Evolutionary conservation across 1,140 invertebrate species (phyloP).

Genomic region (Zaprionus inermis): DNA sequence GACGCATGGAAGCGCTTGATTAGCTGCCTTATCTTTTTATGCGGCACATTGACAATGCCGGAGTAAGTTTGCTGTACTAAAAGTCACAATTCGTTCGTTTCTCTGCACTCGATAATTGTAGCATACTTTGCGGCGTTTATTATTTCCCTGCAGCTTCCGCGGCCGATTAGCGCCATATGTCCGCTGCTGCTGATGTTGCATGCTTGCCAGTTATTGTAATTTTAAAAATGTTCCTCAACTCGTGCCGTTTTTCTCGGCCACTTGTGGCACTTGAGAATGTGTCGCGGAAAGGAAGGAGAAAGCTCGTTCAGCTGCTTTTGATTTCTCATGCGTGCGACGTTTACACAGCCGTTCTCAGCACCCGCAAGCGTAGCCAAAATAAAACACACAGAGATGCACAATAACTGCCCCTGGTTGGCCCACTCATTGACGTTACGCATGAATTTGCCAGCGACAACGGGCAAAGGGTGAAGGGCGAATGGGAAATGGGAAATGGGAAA

Average conservation of each 20-base stretch:
- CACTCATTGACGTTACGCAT: slow-evolving; percentile 69
- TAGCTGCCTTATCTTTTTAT: neutral
- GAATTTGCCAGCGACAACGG: slow-evolving; percentile 56
- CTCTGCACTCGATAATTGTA: slow-evolving; percentile 11
- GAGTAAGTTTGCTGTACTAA: neutral
- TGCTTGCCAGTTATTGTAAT: slow-evolving; percentile 52
- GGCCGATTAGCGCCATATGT: slow-evolving; percentile 12
- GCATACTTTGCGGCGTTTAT: slow-evolving; percentile 25
- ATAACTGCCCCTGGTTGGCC: neutral
- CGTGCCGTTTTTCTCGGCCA: slow-evolving; percentile 12
- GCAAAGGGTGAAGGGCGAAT: neutral
- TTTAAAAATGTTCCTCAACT: slow-evolving; percentile 40
- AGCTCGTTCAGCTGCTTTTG: slow-evolving; percentile 53
- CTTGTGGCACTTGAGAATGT: slow-evolving; percentile 33
- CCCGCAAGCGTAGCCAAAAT: slow-evolving; percentile 60
- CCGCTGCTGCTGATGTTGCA: neutral
- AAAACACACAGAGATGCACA: slow-evolving; percentile 4
- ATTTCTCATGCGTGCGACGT: slow-evolving; percentile 74
- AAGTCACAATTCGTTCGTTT: neutral
- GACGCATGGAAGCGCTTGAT: neutral
- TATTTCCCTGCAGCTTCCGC: slow-evolving; percentile 19
- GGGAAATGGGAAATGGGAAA: slow-evolving; percentile 54
- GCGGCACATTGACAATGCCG: neutral
- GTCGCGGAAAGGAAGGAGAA: neutral
- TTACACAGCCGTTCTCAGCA: slow-evolving; percentile 60